Percentiles rank a stretch among this genome's conserved stretches.
These are phyloP conservation scores for Gallinago media DNA, from an alignment of 2,113 vertebrate species.

Conservation along the genomic window DNA sequence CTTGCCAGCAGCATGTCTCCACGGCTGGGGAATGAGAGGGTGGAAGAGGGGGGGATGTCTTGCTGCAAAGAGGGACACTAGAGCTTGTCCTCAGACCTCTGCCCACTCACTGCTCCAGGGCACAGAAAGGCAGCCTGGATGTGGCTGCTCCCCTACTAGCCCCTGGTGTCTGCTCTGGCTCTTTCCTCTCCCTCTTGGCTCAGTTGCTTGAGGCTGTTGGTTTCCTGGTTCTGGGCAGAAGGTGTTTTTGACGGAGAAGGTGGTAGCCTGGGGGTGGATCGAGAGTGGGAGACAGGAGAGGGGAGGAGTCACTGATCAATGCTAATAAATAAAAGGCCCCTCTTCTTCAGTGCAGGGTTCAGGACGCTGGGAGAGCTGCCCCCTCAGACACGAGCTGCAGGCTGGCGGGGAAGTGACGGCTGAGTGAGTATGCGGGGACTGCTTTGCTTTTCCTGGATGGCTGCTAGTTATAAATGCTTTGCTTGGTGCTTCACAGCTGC, in stretches of 20 bases:
- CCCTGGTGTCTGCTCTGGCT: not conserved
- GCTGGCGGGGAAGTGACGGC: not conserved
- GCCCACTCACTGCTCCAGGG: not conserved
- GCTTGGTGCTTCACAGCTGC: not conserved
- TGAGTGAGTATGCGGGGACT: slow-evolving; percentile 54
- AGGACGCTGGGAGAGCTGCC: not conserved
- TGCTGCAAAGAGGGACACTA: not conserved
- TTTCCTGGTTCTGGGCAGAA: slow-evolving; percentile 50
- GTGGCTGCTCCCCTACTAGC: not conserved
- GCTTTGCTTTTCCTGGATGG: slow-evolving; percentile 32
- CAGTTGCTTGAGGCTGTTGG: not conserved
- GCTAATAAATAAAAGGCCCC: slow-evolving; percentile 62
- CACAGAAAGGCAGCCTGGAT: not conserved
- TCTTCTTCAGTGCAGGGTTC: not conserved
- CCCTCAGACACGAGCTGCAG: not conserved
- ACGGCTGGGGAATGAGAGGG: not conserved
- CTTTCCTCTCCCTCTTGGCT: not conserved
- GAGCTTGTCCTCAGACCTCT: not conserved
- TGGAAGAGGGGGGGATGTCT: rapidly evolving
- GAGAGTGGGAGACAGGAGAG: not conserved
- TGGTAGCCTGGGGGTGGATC: slow-evolving; percentile 53
- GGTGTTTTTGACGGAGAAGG: slow-evolving; percentile 30
- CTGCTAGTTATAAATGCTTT: not conserved
- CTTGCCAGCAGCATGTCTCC: not conserved
- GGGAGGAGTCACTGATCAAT: slow-evolving; percentile 61